Evolutionary conservation across 2,797 vertebrate genomes (phyloP).

Genomic region (Hemitrygon akajei): DNA sequence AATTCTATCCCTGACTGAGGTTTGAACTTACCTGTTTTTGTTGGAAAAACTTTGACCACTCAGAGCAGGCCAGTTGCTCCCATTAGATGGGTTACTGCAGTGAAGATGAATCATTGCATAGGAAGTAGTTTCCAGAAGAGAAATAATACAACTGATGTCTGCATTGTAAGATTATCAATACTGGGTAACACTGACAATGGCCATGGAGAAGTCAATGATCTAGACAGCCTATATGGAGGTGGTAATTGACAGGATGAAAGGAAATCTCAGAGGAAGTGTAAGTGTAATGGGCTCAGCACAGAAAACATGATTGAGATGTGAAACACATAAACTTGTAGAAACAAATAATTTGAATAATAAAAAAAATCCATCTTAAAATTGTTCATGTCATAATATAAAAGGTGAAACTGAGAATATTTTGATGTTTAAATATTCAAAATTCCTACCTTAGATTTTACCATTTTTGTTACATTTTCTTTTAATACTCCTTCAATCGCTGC

Average conservation of each 20-base stretch:
- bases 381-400: background rate
- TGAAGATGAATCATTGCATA: slow-evolving; percentile 2
- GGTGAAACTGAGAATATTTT: background rate
- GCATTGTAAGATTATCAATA: background rate
- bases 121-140: background rate
- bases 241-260: background rate
- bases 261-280: background rate
- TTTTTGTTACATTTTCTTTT: slow-evolving; percentile 85
- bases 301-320: background rate
- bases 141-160: background rate
- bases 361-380: background rate
- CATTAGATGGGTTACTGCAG: background rate
- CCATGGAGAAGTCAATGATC: background rate
- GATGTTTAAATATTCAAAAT: background rate
- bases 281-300: background rate
- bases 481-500: slow-evolving; percentile 77
- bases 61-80: slow-evolving; percentile 1
- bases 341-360: background rate
- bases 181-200: background rate
- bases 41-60: slow-evolving; percentile 5
- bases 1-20: background rate
- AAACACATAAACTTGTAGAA: background rate
- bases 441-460: slow-evolving; percentile 90
- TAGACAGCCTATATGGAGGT: background rate
- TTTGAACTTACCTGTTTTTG: background rate